phyloP scores from a whole-genome alignment of 1,140 invertebrate species.

The Dysdera silvatica region DNA sequence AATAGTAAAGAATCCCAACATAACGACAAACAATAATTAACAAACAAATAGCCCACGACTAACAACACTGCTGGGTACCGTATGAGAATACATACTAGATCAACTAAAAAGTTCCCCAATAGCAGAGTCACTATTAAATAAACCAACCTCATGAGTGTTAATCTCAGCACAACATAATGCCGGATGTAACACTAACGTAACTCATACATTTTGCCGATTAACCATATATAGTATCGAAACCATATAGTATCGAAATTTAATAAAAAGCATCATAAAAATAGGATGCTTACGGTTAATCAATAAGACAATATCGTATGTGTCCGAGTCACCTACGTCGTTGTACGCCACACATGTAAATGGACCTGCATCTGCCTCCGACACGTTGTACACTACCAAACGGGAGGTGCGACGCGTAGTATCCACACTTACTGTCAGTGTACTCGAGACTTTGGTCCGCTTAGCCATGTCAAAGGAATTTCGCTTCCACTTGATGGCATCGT shows the following conservation, averaged over 20 bases:
- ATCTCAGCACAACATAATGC: too few relatives aligned
- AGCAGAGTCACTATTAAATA: too few relatives aligned
- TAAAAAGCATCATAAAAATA: neutral
- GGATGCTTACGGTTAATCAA: conserved; percentile 20
- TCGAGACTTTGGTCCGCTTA: conserved; percentile 28
- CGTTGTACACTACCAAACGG: conserved; percentile 65
- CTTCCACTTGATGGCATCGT: conserved; percentile 78
- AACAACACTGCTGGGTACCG: too few relatives aligned
- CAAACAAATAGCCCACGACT: too few relatives aligned
- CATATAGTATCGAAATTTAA: neutral
- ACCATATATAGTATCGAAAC: conserved; percentile 47
- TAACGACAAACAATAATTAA: too few relatives aligned
- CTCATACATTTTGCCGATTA: too few relatives aligned
- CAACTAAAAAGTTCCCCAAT: too few relatives aligned
- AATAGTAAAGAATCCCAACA: too few relatives aligned
- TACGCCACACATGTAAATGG: conserved; percentile 83
- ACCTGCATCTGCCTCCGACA: conserved; percentile 74
- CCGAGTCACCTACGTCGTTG: conserved; percentile 67
- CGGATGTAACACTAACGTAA: too few relatives aligned
- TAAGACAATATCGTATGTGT: conserved; percentile 7
- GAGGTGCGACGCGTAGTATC: conserved; percentile 57
- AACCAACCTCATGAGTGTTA: too few relatives aligned
- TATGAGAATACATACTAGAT: too few relatives aligned
- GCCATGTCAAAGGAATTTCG: conserved; percentile 41
- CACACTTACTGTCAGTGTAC: neutral